Conservation (phyloP, 2,888 invertebrate species). For the Tinea pellionella region DNA sequence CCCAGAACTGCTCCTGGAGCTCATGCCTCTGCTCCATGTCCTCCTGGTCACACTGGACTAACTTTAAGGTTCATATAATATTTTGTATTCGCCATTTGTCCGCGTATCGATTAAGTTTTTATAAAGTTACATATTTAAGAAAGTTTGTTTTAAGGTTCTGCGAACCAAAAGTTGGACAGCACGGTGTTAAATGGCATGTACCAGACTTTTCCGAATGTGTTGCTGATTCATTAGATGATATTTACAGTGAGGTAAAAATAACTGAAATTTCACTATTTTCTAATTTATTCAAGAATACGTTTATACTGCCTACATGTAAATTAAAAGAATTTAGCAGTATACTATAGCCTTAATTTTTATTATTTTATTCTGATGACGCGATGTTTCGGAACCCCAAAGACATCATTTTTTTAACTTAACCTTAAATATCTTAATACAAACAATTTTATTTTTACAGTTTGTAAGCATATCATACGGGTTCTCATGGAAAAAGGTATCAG, state of each 20-base stretch:
- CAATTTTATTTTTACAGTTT: constrained; percentile 37
- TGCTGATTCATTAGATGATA: constrained; percentile 71
- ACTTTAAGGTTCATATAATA: constrained; percentile 34
- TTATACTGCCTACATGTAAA: too few relatives aligned
- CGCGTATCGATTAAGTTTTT: too few relatives aligned
- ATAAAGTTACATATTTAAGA: not conserved
- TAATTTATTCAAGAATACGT: not conserved
- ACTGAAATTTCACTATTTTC: not conserved
- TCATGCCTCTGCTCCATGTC: constrained; percentile 66
- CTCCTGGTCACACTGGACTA: constrained; percentile 60
- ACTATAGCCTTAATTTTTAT: too few relatives aligned
- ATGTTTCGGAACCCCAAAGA: too few relatives aligned
- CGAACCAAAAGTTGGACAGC: constrained; percentile 56
- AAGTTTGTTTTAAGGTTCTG: constrained; percentile 43
- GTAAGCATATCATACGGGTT: constrained; percentile 70
- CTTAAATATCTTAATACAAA: too few relatives aligned
- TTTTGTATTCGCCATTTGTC: too few relatives aligned
- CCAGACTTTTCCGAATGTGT: constrained; percentile 83
- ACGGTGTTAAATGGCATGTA: constrained; percentile 77
- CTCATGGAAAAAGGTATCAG: constrained; percentile 68
- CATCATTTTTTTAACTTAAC: too few relatives aligned
- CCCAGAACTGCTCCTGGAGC: constrained; percentile 80
- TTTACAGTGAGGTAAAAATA: constrained; percentile 71
- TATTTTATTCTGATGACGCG: too few relatives aligned
- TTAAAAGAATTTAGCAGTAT: too few relatives aligned